phyloP scores from a whole-genome alignment of 2,888 invertebrate species.

The Xylota sylvarum region DNA sequence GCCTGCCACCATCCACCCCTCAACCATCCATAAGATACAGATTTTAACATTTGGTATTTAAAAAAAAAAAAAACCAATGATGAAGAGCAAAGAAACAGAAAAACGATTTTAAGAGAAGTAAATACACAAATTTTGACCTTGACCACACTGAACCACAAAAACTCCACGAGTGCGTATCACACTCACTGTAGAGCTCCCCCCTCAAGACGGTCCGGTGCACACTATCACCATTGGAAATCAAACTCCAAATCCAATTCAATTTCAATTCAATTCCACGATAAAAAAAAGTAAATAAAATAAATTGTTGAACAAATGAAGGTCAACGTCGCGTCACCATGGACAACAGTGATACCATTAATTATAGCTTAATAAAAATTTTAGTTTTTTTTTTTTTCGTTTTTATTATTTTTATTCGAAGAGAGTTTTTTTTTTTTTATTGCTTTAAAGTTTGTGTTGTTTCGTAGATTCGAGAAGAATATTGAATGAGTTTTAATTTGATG shows the following conservation, averaged over 20 bases:
- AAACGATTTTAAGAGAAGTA: constrained; percentile 5
- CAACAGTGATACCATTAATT: constrained; percentile 26
- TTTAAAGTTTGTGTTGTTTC: constrained; percentile 3
- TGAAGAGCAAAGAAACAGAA: not conserved
- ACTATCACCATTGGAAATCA: not conserved
- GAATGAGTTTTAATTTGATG: constrained; percentile 20
- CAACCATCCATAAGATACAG: not conserved
- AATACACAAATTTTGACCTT: constrained; percentile 39
- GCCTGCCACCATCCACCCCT: not conserved
- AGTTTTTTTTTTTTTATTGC: constrained; percentile 9
- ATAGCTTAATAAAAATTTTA: constrained; percentile 1
- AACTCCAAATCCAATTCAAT: constrained; percentile 16
- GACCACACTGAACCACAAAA: constrained; percentile 43
- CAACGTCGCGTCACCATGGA: constrained; percentile 7
- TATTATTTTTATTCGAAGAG: constrained; percentile 3
- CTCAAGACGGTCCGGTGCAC: constrained; percentile 9
- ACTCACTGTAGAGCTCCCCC: not conserved
- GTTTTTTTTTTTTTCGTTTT: constrained; percentile 1
- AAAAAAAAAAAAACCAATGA: constrained; percentile 13
- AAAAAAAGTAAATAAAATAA: constrained; percentile 1
- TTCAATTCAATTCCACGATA: constrained; percentile 17
- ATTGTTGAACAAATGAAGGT: constrained; percentile 22
- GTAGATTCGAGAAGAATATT: constrained; percentile 3
- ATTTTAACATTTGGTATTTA: constrained; percentile 36
- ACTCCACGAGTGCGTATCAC: not conserved